Evolutionary conservation across 2,113 vertebrate genomes (phyloP), one percentile per base, ranked within the genome.

Genomic region (Pedetes capensis): DNA sequence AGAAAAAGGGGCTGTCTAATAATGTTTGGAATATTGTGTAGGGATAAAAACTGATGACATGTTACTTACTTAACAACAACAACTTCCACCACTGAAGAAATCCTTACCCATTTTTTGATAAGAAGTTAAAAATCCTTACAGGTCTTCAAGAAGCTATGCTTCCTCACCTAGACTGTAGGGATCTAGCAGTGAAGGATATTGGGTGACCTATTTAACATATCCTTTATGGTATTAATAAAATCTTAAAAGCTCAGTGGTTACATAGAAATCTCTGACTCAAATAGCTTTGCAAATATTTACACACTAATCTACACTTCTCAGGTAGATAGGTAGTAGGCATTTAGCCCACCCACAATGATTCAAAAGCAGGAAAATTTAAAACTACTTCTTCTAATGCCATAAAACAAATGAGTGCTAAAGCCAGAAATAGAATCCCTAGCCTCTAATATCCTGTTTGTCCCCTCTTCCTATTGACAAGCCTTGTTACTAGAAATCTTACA

Each of bases 51-150:
- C 34, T 44, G 39, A 23, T 76, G 34, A 51, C 68, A 13, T 59
- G 34, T 57, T 81, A 80, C 27, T 91, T 53, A 85, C 74, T n/a
- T n/a, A n/a, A n/a, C n/a, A n/a, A n/a, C n/a, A n/a, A n/a, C n/a
- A n/a, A n/a, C n/a, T 23, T 83, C 2, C 44, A 10, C 80, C 79
- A 93, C 74, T 87, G 17, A 87, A 84, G 66, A 94, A 90, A 84
- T 57, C 29, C 23, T 82, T 57, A 69, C 32, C 20, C 42, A 32
- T 39, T 57, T 10, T 55, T 95, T 66, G 39, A 25, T 78, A 74
- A 93, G n/a, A 90, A 34, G 5, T 91, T 79, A 34, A 81, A 88
- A 66, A 57, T n/a, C n/a, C n/a, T n/a, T n/a, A n/a, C n/a, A 5
- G n/a, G 0, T 87, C 37, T 66, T 86, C 42, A 37, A 68, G n/a